A percentile compares a stretch with the other conserved stretches of the same genome.
These are phyloP conservation scores for Antitype chi DNA, from an alignment of 2,888 invertebrate genomes.

Conservation along the genomic window DNA sequence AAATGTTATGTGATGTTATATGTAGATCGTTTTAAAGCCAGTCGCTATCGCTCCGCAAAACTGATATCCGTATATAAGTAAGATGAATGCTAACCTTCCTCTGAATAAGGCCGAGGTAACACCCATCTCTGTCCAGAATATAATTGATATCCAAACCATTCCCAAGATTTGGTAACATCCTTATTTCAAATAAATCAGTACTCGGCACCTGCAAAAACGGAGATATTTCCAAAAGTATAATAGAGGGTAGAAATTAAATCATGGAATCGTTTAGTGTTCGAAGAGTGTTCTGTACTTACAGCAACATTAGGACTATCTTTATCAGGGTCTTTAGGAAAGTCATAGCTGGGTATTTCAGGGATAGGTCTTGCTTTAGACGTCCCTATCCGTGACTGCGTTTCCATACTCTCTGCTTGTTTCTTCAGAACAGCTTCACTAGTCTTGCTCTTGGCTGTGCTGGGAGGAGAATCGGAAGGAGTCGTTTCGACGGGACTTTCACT, in stretches of 20 bases:
- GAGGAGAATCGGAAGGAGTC: conserved; percentile 64
- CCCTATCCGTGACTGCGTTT: conserved; percentile 71
- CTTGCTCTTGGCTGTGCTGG: conserved; percentile 65
- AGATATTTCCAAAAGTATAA: not conserved
- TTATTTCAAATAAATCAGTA: conserved; percentile 93
- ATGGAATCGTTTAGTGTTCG: not conserved
- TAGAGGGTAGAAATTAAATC: not conserved
- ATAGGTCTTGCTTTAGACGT: conserved; percentile 83
- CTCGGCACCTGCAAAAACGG: conserved; percentile 91
- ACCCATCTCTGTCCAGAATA: conserved; percentile 91
- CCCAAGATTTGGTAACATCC: conserved; percentile 89
- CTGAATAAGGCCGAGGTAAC: conserved; percentile 92
- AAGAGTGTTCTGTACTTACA: conserved; percentile 74
- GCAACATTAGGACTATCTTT: conserved; percentile 82
- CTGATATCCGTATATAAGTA: not conserved
- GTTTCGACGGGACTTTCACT: conserved; percentile 54
- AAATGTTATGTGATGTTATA: not conserved
- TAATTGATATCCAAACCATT: conserved; percentile 87
- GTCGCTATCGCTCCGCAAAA: conserved; percentile 6
- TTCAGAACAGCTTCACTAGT: conserved; percentile 71
- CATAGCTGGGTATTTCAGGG: conserved; percentile 72
- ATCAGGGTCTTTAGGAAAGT: conserved; percentile 84
- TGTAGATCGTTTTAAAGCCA: not conserved
- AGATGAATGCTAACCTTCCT: conserved; percentile 89
- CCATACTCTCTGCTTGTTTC: conserved; percentile 72